Evolutionary conservation across 2,797 vertebrate genomes (phyloP).

Genomic region (Urosaurus nigricauda): DNA sequence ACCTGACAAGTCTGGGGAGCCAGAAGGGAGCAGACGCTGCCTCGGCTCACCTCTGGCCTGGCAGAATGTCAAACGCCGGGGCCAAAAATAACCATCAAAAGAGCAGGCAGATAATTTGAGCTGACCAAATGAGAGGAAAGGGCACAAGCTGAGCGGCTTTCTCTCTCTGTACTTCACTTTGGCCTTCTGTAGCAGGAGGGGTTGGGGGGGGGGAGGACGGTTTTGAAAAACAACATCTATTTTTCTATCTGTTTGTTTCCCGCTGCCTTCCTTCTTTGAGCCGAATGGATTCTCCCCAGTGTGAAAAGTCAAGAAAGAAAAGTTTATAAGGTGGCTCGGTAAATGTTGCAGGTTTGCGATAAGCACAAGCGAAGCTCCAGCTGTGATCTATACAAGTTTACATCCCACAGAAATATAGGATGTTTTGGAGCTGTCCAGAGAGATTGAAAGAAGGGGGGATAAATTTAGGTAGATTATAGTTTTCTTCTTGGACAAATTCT

Average conservation of each 20-base stretch:
- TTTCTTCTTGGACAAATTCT: not conserved
- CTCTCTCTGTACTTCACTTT: not conserved
- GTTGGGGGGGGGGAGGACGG: too few species aligned
- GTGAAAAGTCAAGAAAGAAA: not conserved
- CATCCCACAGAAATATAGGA: not conserved
- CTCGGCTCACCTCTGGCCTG: constrained; percentile 3
- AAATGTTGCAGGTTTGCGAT: not conserved
- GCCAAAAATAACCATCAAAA: not conserved
- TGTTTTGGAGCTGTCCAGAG: not conserved
- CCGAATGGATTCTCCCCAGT: not conserved
- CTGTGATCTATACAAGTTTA: not conserved
- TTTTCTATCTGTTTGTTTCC: not conserved
- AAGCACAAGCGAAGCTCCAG: not conserved
- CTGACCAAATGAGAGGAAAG: not conserved
- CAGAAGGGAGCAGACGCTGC: not conserved
- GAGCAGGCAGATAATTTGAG: not conserved
- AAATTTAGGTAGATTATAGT: not conserved
- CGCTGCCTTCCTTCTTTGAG: constrained; percentile 2
- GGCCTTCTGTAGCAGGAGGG: not conserved
- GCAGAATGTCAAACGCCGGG: constrained; percentile 20
- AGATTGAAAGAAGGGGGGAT: too few species aligned
- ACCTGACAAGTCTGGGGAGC: not conserved
- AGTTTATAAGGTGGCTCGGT: not conserved
- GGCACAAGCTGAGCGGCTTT: not conserved
- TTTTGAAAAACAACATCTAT: not conserved